phyloP scores from a whole-genome alignment of 1,140 invertebrate species.

The silkworm (Bombyx mori) region DNA sequence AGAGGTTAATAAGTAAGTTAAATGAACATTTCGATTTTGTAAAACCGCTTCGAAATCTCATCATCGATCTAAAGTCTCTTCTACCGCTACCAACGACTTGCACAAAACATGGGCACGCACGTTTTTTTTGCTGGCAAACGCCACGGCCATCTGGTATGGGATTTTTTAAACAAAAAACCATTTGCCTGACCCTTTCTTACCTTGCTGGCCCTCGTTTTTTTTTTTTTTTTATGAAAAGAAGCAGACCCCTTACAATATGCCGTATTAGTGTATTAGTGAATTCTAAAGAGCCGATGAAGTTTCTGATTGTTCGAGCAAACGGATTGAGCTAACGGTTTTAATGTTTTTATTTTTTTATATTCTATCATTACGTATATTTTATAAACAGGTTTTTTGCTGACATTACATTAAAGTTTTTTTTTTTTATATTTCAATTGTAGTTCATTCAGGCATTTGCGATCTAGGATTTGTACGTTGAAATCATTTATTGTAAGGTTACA shows the following conservation, averaged over 20 bases:
- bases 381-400: too few relatives aligned
- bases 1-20: too few relatives aligned
- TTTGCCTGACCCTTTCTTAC: conserved; percentile 67
- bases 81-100: conserved; percentile 31
- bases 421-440: too few relatives aligned
- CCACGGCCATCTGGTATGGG: conserved; percentile 61
- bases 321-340: conserved; percentile 66
- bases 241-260: conserved; percentile 62
- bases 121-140: conserved; percentile 65
- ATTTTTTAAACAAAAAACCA: conserved; percentile 63
- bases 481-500: too few relatives aligned
- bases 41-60: too few relatives aligned
- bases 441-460: too few relatives aligned
- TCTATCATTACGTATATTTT: conserved; percentile 8
- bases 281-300: conserved; percentile 64
- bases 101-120: conserved; percentile 59
- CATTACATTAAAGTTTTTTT: too few relatives aligned
- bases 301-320: conserved; percentile 65
- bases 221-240: conserved; percentile 13
- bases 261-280: conserved; percentile 69
- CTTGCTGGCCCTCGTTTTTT: conserved; percentile 63
- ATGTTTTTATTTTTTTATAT: conserved; percentile 44
- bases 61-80: conserved; percentile 10
- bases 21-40: too few relatives aligned
- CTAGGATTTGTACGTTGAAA: too few relatives aligned